phyloP scores from a whole-genome alignment of 1,140 invertebrate species.

The Polyergus mexicanus region DNA sequence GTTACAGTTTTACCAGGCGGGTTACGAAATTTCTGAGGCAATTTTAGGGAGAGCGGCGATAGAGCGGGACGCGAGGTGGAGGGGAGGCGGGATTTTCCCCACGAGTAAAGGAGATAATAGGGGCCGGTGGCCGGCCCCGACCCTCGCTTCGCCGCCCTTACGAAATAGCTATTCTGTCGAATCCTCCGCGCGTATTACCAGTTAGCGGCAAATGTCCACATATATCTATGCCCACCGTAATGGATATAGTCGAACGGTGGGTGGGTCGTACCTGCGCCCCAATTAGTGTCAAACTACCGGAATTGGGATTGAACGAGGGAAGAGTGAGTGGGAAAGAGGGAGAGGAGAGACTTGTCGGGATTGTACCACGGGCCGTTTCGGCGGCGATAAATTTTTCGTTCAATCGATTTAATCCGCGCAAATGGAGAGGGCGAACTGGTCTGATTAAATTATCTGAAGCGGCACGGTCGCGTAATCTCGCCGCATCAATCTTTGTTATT shows the following conservation, averaged over 20 bases:
- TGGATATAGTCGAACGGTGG: slow-evolving; percentile 53
- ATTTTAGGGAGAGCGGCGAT: slow-evolving; percentile 37
- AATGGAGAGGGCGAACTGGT: slow-evolving; percentile 26
- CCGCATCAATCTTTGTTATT: slow-evolving; percentile 61
- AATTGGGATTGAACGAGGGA: slow-evolving; percentile 46
- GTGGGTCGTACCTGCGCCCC: slow-evolving; percentile 46
- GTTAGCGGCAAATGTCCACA: slow-evolving; percentile 55
- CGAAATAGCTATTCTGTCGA: slow-evolving; percentile 60
- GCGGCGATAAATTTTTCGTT: slow-evolving; percentile 57
- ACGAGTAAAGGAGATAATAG: slow-evolving; percentile 56
- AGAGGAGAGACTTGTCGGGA: background rate
- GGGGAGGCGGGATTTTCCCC: background rate
- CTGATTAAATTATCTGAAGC: slow-evolving; percentile 55
- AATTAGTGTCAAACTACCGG: slow-evolving; percentile 63
- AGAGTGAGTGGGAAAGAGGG: no score
- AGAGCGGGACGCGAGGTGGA: background rate
- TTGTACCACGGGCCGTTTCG: slow-evolving; percentile 11
- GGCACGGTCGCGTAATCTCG: slow-evolving; percentile 44
- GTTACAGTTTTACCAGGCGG: background rate
- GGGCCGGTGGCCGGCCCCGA: slow-evolving; percentile 7
- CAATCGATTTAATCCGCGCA: slow-evolving; percentile 53
- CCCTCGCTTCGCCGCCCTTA: background rate
- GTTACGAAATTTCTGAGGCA: slow-evolving; percentile 45
- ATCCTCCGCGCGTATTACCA: slow-evolving; percentile 59
- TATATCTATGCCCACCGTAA: slow-evolving; percentile 52